These are phyloP conservation scores for Sciurus carolinensis DNA, from an alignment of 2,797 vertebrate species.

Conservation along the genomic window DNA sequence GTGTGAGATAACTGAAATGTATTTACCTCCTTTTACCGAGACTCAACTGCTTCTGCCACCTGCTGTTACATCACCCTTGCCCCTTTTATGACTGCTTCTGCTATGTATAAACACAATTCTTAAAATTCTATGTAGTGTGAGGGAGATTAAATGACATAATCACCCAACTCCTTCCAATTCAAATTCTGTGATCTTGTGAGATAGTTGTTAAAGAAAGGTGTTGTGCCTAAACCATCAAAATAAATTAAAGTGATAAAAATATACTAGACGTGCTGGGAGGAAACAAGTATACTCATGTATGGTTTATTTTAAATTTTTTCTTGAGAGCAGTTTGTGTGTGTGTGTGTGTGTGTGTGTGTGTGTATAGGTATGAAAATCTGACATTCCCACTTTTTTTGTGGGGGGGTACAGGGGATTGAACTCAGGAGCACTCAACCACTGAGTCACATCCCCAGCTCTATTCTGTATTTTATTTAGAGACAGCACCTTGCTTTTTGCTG, in stretches of 20 bases:
- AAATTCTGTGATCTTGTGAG: conserved; percentile 58
- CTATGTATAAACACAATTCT: conserved; percentile 16
- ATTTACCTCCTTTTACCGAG: background rate
- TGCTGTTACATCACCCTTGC: background rate
- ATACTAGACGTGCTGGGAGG: background rate
- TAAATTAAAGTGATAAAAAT: conserved; percentile 57
- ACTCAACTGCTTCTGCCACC: background rate
- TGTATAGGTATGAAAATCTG: background rate
- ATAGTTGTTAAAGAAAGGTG: conserved; percentile 60
- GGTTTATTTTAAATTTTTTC: background rate
- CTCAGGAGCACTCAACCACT: too few species aligned
- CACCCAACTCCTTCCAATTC: conserved; percentile 6
- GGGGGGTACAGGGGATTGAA: too few species aligned
- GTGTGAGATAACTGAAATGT: background rate
- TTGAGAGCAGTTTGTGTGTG: background rate
- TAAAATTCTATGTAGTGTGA: conserved; percentile 46
- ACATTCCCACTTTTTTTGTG: background rate
- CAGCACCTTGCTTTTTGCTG: too few species aligned
- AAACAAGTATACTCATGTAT: background rate
- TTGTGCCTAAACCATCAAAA: conserved; percentile 45
- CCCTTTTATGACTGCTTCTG: background rate
- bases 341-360: background rate
- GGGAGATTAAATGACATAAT: conserved; percentile 37
- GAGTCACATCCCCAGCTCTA: too few species aligned
- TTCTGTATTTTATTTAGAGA: too few species aligned